A percentile compares a stretch with the other conserved stretches of the same genome.
These are phyloP conservation scores for Tauraco hartlaubi DNA, from an alignment of 2,797 vertebrate species.

Conservation along the genomic window DNA sequence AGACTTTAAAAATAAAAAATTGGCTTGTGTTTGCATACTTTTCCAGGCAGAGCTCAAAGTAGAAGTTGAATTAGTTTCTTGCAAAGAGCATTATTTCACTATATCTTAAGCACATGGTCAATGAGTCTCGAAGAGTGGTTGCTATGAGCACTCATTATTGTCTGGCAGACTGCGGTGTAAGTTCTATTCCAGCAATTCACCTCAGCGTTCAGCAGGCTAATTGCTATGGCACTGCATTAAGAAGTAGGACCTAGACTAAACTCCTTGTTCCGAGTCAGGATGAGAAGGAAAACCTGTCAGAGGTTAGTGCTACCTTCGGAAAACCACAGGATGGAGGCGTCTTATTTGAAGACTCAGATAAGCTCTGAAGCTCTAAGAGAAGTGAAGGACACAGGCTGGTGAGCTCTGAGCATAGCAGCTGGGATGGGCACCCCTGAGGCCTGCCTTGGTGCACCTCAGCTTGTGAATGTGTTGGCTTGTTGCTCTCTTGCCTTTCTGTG, in stretches of 20 bases:
- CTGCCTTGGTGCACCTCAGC: not conserved
- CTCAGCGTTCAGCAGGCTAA: not conserved
- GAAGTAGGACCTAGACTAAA: not conserved
- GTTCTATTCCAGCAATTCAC: not conserved
- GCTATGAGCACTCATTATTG: not conserved
- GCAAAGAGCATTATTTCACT: not conserved
- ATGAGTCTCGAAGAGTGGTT: not conserved
- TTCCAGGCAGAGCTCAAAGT: not conserved
- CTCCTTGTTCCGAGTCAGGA: not conserved
- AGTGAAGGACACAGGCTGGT: not conserved
- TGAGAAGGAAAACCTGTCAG: not conserved
- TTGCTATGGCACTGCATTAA: not conserved
- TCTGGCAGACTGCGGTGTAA: not conserved
- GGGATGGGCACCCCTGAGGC: not conserved
- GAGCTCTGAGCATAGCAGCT: not conserved
- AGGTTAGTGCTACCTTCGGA: not conserved
- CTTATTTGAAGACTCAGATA: not conserved
- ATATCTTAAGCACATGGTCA: not conserved
- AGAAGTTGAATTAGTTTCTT: not conserved
- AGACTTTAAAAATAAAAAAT: not conserved
- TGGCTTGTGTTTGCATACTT: not conserved
- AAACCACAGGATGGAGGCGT: not conserved
- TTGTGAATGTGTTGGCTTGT: not conserved
- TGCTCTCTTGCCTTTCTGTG: not conserved
- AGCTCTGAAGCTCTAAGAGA: not conserved